Evolutionary conservation across 2,797 vertebrate genomes (phyloP).

Genomic region (Pipistrellus kuhlii): DNA sequence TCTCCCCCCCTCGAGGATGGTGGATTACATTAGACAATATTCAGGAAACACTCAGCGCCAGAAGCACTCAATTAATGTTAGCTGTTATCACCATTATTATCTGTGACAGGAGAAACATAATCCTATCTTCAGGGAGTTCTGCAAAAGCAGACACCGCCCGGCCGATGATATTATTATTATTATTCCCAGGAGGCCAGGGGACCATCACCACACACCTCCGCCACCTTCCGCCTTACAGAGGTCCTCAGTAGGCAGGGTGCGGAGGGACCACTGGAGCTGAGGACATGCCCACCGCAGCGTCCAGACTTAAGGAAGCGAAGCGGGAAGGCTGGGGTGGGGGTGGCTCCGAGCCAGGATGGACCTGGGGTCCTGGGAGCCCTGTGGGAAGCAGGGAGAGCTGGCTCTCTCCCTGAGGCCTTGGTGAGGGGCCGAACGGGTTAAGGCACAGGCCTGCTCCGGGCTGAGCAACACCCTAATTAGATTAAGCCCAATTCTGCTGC

Average conservation of each 20-base stretch:
- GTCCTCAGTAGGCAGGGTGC: background rate
- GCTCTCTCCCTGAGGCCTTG: conserved; percentile 55
- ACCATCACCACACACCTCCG: background rate
- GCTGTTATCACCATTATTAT: conserved; percentile 56
- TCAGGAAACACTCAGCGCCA: conserved; percentile 51
- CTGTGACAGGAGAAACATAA: conserved; percentile 57
- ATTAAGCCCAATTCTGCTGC: conserved; percentile 86
- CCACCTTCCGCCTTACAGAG: background rate
- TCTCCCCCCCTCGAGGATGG: background rate
- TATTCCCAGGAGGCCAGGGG: background rate
- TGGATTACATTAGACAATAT: conserved; percentile 29
- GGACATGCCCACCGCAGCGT: background rate
- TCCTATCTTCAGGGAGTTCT: background rate
- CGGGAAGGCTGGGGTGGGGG: background rate
- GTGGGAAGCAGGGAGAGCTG: background rate
- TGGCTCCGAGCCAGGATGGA: background rate
- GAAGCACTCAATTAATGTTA: conserved; percentile 44
- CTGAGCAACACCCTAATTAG: conserved; percentile 81
- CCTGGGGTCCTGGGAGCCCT: conserved; percentile 80
- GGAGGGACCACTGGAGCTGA: background rate
- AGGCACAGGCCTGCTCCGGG: conserved; percentile 72
- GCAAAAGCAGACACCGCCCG: background rate
- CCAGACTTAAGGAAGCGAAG: background rate
- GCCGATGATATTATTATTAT: background rate
- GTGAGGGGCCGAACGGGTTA: conserved; percentile 79